Percentiles rank a stretch among this genome's conserved stretches.
Evolutionary conservation across 1,140 invertebrate genomes (phyloP).

Genomic region (Euglossa dilemma): DNA sequence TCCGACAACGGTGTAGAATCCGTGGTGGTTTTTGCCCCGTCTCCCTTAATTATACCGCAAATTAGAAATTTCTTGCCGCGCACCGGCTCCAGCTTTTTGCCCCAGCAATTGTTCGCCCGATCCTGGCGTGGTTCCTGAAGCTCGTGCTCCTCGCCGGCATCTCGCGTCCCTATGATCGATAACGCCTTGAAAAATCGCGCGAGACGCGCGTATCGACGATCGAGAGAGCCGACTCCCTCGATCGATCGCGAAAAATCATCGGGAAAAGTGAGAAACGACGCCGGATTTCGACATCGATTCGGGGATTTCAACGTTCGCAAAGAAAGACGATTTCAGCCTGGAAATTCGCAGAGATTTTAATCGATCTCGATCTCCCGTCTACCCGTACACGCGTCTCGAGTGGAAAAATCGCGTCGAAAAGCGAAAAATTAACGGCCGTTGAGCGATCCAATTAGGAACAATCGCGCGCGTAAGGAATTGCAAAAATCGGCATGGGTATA

Average conservation of each 20-base stretch:
- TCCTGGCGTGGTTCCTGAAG: conserved; percentile 68
- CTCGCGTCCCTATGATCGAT: conserved; percentile 61
- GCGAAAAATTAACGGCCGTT: background rate
- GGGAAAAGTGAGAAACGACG: background rate
- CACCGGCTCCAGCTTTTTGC: conserved; percentile 76
- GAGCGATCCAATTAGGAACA: background rate
- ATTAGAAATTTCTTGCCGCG: conserved; percentile 80
- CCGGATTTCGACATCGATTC: background rate
- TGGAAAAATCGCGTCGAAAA: background rate
- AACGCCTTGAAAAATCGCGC: conserved; percentile 53
- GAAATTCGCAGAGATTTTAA: background rate
- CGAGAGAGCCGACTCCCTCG: background rate
- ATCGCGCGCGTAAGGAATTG: too few species aligned
- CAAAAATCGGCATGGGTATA: too few species aligned
- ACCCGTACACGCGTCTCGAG: background rate
- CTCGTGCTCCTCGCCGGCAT: conserved; percentile 55
- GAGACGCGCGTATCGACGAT: background rate
- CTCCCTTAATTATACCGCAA: conserved; percentile 81
- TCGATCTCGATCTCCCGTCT: background rate
- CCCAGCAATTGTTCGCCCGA: conserved; percentile 72
- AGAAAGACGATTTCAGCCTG: background rate
- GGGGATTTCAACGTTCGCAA: conserved; percentile 5
- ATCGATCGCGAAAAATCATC: background rate
- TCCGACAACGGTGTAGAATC: conserved; percentile 73
- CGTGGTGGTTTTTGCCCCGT: conserved; percentile 76